Evolutionary conservation across 2,113 vertebrate species (phyloP).

Genomic region (Pteruthius melanotis): DNA sequence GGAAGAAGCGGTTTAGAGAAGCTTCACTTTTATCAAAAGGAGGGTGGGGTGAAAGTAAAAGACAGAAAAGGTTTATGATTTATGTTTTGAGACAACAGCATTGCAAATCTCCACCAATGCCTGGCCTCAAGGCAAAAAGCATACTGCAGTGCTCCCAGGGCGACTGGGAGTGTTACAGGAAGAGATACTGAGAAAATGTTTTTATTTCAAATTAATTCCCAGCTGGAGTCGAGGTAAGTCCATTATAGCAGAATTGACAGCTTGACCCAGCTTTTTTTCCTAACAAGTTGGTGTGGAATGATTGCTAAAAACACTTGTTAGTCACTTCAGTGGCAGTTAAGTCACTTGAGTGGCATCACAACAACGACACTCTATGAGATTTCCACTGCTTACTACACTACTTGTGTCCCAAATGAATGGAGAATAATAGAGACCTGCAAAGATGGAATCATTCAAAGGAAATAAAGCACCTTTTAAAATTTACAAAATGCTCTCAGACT

Average conservation of each 20-base stretch:
- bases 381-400: neutral
- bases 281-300: neutral
- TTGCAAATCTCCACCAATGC: neutral
- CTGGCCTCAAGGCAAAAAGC: neutral
- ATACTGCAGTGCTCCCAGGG: neutral
- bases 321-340: neutral
- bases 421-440: neutral
- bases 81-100: neutral
- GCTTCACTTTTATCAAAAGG: neutral
- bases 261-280: neutral
- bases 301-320: neutral
- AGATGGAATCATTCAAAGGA: neutral
- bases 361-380: neutral
- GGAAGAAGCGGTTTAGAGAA: neutral
- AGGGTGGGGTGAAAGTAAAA: neutral
- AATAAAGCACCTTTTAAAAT: neutral
- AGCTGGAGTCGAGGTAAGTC: neutral
- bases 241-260: neutral
- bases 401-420: neutral
- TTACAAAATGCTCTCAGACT: neutral
- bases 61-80: neutral
- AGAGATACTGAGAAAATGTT: neutral
- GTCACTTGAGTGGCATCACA: neutral
- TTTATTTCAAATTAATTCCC: neutral
- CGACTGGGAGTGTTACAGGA: neutral